phyloP scores from a whole-genome alignment of 2,113 vertebrate species.

The Paramormyrops kingsleyae region DNA sequence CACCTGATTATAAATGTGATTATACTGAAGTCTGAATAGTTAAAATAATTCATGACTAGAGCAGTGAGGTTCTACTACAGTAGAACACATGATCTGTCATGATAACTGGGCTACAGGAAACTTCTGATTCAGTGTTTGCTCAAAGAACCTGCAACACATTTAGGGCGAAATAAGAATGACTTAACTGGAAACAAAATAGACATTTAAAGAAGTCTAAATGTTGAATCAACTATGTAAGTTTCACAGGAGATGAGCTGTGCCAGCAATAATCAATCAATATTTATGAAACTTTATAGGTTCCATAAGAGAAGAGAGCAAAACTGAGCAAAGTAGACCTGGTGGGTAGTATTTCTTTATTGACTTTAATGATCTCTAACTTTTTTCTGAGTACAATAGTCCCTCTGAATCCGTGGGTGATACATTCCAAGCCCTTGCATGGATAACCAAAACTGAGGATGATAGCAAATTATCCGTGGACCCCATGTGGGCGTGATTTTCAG shows the following conservation, averaged over 20 bases:
- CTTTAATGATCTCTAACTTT: not conserved
- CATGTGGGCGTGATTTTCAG: not conserved
- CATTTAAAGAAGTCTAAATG: not conserved
- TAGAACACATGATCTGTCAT: not conserved
- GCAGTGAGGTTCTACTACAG: not conserved
- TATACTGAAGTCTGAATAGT: not conserved
- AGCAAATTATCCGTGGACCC: not conserved
- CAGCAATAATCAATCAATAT: not conserved
- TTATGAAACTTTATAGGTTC: not conserved
- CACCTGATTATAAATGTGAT: not conserved
- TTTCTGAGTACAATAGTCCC: not conserved
- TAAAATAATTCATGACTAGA: not conserved
- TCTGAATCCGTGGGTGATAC: not conserved
- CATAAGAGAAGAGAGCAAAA: rapidly evolving
- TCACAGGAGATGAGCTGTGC: not conserved
- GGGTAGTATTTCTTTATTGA: not conserved
- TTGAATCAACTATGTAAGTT: not conserved
- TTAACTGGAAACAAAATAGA: not conserved
- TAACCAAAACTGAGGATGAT: not conserved
- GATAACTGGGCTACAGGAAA: not conserved
- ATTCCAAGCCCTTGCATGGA: not conserved
- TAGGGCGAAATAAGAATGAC: not conserved
- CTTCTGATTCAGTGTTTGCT: not conserved
- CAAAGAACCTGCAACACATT: not conserved
- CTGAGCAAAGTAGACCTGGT: not conserved